A percentile compares a stretch with the other conserved stretches of the same genome.
Conservation (phyloP, 2,113 vertebrate species). For the Amazona guildingii region DNA sequence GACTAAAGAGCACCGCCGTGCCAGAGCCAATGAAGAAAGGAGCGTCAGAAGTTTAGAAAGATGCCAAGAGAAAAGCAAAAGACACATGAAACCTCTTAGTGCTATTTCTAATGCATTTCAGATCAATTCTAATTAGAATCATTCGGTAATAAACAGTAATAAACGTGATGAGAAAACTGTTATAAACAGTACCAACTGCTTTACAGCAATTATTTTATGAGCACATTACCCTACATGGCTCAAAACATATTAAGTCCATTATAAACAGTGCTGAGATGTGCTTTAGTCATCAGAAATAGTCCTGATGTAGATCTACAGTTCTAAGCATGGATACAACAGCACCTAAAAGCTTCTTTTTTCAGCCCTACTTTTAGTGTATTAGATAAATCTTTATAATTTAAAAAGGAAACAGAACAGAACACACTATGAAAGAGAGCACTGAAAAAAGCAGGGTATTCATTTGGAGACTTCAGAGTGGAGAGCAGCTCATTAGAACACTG, state of each 20-base stretch:
- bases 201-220: slow-evolving; percentile 9
- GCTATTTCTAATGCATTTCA: slow-evolving; percentile 11
- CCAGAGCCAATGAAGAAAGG: not conserved
- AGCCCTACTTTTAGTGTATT: not conserved
- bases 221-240: not conserved
- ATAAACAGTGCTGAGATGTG: not conserved
- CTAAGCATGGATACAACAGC: not conserved
- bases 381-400: not conserved
- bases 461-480: not conserved
- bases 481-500: not conserved
- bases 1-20: not conserved
- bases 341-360: not conserved
- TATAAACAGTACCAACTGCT: not conserved
- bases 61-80: not conserved
- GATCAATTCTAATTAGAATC: slow-evolving; percentile 3
- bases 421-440: not conserved
- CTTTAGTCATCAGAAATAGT: not conserved
- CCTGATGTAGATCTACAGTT: not conserved
- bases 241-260: not conserved
- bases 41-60: not conserved
- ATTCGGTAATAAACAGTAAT: not conserved
- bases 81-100: not conserved
- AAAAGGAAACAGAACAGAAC: not conserved
- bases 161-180: not conserved
- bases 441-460: not conserved